phyloP scores from a whole-genome alignment of 1,140 invertebrate genomes.

The Meloidogyne chitwoodi region DNA sequence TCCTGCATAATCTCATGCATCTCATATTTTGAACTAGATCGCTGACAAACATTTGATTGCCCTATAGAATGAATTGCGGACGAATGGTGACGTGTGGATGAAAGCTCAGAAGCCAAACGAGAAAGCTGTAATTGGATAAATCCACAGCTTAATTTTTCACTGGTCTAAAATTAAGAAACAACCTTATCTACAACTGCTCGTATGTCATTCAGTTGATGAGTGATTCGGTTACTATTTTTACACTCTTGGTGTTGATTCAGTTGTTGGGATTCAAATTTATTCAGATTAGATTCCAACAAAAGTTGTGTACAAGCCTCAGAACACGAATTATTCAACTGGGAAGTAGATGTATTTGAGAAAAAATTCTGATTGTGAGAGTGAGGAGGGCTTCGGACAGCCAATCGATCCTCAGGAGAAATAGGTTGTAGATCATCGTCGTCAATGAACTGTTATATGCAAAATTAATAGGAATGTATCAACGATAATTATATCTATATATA shows the following conservation, averaged over 20 bases:
- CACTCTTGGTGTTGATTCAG: neutral
- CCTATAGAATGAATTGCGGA: constrained; percentile 16
- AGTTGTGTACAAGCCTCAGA: neutral
- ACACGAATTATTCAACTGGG: neutral
- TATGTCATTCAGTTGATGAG: constrained; percentile 33
- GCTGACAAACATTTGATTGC: neutral
- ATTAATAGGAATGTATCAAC: no score
- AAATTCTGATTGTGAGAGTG: neutral
- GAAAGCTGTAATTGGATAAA: constrained; percentile 11
- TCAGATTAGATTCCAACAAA: neutral
- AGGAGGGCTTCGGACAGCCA: neutral
- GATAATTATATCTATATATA: no score
- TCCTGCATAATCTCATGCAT: neutral
- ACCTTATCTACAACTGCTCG: constrained; percentile 31
- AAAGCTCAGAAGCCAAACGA: constrained; percentile 26
- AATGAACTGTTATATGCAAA: constrained; percentile 1
- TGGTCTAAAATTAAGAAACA: neutral
- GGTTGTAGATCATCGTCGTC: neutral
- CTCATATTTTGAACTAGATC: constrained; percentile 7
- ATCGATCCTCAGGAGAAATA: neutral
- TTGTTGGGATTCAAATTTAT: neutral
- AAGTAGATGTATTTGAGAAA: neutral
- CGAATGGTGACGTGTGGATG: constrained; percentile 24
- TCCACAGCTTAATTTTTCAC: neutral
- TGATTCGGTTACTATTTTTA: neutral